Base-by-base conservation (phyloP, 2,888 invertebrate species). In the Archips xylosteana region DNA sequence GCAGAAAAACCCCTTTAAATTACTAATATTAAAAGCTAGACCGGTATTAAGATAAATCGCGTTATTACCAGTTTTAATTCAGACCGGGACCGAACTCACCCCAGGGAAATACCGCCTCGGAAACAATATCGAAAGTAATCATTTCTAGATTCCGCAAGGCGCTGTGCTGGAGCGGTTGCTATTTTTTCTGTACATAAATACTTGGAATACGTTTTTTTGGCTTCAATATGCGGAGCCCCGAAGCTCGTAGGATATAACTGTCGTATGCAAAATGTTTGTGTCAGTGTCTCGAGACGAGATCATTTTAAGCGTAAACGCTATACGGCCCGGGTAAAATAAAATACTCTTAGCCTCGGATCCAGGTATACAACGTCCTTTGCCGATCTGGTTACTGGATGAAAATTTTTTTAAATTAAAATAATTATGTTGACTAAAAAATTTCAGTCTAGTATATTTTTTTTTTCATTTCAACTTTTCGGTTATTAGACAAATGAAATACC, bases 21-120 rank as follows among this genome's bases (percentile, higher is more conserved):
- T 59, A 63, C 57, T 54, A 36, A 36, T 72, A 63, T 54, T 36
- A 36, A 54, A 67, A n/a, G 36, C 54, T 13, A 60, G 51, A 73
- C 57, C 68, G 59, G 72, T 60, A 65, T 59, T 45, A 47, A 61
- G 57, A 57, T 57, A 71, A 65, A 65, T 47, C 49, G 51, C 47
- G 64, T 74, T 69, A 69, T 69, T 65, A 64, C 69, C 80, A 79
- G 78, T 83, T 82, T 83, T 83, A 83, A 82, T 83, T 82, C 81
- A 81, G 79, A 78, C 75, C 71, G 70, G 75, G 75, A 75, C 76
- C 76, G 65, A 13, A 3, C 23, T 59, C 67, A 69, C 79, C 75
- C 79, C n/a, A 47, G 81, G 81, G 81, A 80, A 80, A 81, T 81
- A 75, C 77, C 57, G 71, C 65, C 71, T 65, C 78, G 67, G 60